Conservation (phyloP, 2,113 vertebrate genomes). For the Tylochromis polylepis region DNA sequence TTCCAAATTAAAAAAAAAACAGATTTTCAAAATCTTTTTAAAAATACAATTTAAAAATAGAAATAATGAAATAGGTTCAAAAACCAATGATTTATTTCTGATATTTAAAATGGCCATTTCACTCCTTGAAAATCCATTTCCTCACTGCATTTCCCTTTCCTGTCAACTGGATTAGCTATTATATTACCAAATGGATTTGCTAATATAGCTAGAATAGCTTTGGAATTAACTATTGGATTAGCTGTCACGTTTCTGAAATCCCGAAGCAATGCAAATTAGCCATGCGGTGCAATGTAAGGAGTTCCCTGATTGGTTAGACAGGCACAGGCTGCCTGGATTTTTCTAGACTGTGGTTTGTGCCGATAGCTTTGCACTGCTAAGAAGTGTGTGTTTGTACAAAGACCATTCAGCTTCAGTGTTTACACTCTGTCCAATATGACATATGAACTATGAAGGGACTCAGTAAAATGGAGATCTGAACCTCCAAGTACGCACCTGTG, state of each 20-base stretch:
- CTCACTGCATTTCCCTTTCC: not conserved
- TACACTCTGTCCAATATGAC: not conserved
- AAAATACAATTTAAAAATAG: too few relatives aligned
- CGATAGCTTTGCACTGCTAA: not conserved
- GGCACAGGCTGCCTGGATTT: not conserved
- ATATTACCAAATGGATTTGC: not conserved
- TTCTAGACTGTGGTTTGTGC: not conserved
- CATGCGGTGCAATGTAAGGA: not conserved
- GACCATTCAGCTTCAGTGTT: not conserved
- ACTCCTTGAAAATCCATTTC: not conserved
- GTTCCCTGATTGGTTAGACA: not conserved
- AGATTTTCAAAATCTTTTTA: too few relatives aligned
- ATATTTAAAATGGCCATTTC: not conserved
- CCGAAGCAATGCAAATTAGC: not conserved
- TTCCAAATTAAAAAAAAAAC: too few relatives aligned
- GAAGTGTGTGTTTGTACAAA: not conserved
- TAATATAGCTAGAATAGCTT: too few relatives aligned
- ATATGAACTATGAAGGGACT: not conserved
- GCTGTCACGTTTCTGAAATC: not conserved
- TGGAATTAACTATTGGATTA: not conserved
- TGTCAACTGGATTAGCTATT: not conserved
- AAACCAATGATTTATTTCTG: not conserved
- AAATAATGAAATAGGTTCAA: not conserved
- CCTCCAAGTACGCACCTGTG: not conserved
- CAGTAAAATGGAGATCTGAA: not conserved